Percentiles rank a stretch among this genome's conserved stretches.
These are phyloP conservation scores for Rhagonycha lutea DNA, from an alignment of 2,888 invertebrate species.

Conservation along the genomic window DNA sequence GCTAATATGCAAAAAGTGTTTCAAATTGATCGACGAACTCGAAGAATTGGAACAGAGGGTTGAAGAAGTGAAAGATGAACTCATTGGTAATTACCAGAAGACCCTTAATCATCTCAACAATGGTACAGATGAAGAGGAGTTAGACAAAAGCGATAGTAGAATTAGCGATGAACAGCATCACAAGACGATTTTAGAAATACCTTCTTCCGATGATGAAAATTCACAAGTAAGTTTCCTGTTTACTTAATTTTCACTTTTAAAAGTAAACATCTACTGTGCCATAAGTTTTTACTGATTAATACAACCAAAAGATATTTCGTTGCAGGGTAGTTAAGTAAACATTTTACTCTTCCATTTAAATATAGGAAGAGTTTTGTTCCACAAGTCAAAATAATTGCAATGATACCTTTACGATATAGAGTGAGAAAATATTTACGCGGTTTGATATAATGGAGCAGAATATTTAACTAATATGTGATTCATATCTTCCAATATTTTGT, in stretches of 20 bases:
- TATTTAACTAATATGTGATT: no score
- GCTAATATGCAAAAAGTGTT: constrained; percentile 71
- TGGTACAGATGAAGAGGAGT: constrained; percentile 38
- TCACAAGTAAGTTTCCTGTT: constrained; percentile 27
- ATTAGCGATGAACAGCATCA: constrained; percentile 41
- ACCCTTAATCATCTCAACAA: constrained; percentile 34
- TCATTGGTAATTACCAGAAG: constrained; percentile 57
- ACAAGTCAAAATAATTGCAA: no score
- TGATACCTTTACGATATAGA: no score
- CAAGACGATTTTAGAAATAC: constrained; percentile 52
- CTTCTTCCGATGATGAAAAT: constrained; percentile 50
- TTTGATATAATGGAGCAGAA: no score
- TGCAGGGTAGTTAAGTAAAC: no score
- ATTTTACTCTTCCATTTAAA: no score
- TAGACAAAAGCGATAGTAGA: constrained; percentile 33
- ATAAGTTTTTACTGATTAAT: no score
- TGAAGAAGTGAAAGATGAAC: constrained; percentile 58
- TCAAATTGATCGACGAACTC: constrained; percentile 64
- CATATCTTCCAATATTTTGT: no score
- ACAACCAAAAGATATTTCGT: no score
- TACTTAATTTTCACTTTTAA: not conserved
- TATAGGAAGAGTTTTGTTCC: no score
- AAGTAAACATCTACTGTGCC: no score
- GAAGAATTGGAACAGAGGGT: constrained; percentile 61
- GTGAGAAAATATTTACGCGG: no score